phyloP scores from a whole-genome alignment of 2,113 vertebrate species.

The Regulus satrapa region DNA sequence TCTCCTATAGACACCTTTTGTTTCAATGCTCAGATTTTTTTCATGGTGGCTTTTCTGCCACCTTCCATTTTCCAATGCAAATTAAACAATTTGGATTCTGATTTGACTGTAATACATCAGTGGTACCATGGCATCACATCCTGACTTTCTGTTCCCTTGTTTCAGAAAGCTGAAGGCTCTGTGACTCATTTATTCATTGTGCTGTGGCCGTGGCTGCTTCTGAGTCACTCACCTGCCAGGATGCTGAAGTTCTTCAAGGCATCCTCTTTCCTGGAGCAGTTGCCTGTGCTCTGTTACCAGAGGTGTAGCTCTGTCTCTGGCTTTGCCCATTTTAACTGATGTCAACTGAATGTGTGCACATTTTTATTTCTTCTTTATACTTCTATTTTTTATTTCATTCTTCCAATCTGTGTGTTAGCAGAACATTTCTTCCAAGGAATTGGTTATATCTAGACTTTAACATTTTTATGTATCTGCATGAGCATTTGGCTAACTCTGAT shows the following conservation, averaged over 20 bases:
- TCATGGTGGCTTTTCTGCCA: background rate
- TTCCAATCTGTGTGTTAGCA: background rate
- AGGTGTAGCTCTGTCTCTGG: background rate
- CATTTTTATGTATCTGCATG: background rate
- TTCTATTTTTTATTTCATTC: background rate
- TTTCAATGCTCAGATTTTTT: background rate
- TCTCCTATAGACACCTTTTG: background rate
- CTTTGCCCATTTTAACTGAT: background rate
- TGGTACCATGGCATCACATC: background rate
- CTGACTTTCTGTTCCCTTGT: background rate
- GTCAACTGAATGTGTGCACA: background rate
- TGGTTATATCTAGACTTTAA: background rate
- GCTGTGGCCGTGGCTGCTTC: background rate
- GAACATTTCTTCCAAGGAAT: background rate
- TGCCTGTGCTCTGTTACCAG: background rate
- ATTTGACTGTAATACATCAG: background rate
- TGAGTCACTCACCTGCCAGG: background rate
- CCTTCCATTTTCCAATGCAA: background rate
- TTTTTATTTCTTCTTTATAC: background rate
- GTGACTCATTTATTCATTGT: background rate
- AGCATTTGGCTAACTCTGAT: constrained; percentile 11
- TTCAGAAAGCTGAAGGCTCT: background rate
- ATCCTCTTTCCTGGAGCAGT: background rate
- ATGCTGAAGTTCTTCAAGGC: background rate
- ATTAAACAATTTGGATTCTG: background rate